Evolutionary conservation across 1,140 invertebrate genomes (phyloP).

Genomic region (Heliconius hermathena): DNA sequence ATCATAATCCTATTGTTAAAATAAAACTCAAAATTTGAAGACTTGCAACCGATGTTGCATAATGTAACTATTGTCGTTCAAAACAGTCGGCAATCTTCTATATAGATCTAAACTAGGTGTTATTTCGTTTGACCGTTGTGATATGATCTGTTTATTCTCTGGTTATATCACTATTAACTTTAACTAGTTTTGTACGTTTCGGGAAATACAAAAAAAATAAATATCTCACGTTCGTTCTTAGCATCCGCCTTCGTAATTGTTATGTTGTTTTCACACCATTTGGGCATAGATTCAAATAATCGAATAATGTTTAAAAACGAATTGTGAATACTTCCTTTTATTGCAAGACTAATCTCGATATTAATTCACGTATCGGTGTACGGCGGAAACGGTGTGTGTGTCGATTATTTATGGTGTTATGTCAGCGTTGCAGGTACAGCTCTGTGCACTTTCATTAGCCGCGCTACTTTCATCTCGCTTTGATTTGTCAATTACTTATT

Average conservation of each 20-base stretch:
- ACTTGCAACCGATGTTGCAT: background rate
- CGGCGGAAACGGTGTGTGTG: conserved; percentile 22
- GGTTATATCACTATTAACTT: conserved; percentile 44
- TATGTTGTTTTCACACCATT: conserved; percentile 41
- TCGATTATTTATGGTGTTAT: conserved; percentile 44
- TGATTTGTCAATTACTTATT: conserved; percentile 19
- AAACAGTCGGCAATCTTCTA: conserved; percentile 22
- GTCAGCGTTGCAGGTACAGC: conserved; percentile 33
- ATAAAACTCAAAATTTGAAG: background rate
- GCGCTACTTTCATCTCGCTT: conserved; percentile 43
- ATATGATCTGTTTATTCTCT: conserved; percentile 36
- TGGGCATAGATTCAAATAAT: conserved; percentile 27
- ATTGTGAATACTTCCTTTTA: conserved; percentile 42
- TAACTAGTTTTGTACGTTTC: conserved; percentile 24
- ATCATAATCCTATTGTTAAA: conserved; percentile 13
- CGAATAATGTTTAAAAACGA: conserved; percentile 20
- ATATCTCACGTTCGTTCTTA: conserved; percentile 45
- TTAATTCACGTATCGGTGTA: conserved; percentile 30
- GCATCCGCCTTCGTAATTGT: conserved; percentile 49
- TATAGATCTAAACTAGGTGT: conserved; percentile 32
- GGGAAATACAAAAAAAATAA: conserved; percentile 37
- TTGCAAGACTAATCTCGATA: conserved; percentile 44
- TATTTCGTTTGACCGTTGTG: conserved; percentile 40
- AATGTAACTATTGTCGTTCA: background rate
- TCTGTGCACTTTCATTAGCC: conserved; percentile 41